Percentiles rank a stretch among this genome's conserved stretches.
phyloP scores from a whole-genome alignment of 1,140 invertebrate genomes.

The Sipha flava region DNA sequence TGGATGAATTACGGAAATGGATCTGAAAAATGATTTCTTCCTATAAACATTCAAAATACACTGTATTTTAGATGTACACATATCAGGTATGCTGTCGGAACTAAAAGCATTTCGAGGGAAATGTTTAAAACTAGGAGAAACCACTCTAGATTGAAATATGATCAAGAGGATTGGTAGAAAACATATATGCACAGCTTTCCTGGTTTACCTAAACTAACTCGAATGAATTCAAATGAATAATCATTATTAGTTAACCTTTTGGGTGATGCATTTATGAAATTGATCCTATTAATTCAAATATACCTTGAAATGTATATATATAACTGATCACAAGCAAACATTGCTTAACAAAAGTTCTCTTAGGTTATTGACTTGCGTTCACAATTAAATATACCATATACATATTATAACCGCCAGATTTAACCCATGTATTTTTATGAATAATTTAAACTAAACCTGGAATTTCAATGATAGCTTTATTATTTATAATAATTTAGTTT shows the following conservation, averaged over 20 bases:
- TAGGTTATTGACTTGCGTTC: too few relatives aligned
- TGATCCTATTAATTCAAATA: too few relatives aligned
- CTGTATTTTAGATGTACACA: background rate
- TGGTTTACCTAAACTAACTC: background rate
- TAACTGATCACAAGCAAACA: too few relatives aligned
- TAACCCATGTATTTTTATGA: too few relatives aligned
- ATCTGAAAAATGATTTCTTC: background rate
- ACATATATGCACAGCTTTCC: background rate
- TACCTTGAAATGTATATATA: too few relatives aligned
- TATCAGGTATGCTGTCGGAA: background rate
- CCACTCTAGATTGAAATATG: conserved; percentile 7
- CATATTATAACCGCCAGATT: too few relatives aligned
- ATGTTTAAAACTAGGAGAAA: background rate
- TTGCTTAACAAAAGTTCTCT: too few relatives aligned
- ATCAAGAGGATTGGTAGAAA: background rate
- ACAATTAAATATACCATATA: too few relatives aligned
- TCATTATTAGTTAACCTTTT: background rate
- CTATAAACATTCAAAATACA: background rate
- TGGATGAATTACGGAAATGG: background rate
- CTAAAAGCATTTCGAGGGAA: conserved; percentile 1
- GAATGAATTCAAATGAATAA: background rate
- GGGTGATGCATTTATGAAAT: too few relatives aligned
- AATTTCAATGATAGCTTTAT: too few relatives aligned
- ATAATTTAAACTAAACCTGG: too few relatives aligned
- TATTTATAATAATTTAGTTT: too few relatives aligned